phyloP scores from a whole-genome alignment of 2,113 vertebrate species.

The Thomomys bottae region DNA sequence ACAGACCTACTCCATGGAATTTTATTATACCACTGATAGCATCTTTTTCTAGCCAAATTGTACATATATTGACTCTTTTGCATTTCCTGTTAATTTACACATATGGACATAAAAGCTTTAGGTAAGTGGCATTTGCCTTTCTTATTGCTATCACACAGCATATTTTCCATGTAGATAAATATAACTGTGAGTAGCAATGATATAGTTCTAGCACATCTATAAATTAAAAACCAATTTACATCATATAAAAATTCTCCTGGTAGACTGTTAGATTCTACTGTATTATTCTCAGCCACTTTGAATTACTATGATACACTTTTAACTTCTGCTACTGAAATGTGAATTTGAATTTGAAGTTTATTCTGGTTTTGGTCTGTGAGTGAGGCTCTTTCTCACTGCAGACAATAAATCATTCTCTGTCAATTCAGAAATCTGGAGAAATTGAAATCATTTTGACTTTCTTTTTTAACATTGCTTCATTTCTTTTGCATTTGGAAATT shows the following conservation, averaged over 20 bases:
- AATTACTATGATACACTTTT: neutral
- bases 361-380: neutral
- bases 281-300: constrained; percentile 13
- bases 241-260: neutral
- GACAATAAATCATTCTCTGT: constrained; percentile 51
- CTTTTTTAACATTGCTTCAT: constrained; percentile 50
- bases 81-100: constrained; percentile 42
- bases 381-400: neutral
- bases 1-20: neutral
- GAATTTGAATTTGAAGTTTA: constrained; percentile 29
- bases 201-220: constrained; percentile 26
- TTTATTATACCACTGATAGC: neutral
- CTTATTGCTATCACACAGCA: neutral
- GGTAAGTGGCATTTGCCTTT: constrained; percentile 18
- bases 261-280: neutral
- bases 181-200: neutral
- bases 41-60: neutral
- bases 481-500: constrained; percentile 66
- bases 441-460: constrained; percentile 57
- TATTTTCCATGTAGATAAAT: neutral
- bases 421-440: constrained; percentile 61
- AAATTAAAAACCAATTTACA: neutral
- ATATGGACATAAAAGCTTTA: constrained; percentile 32
- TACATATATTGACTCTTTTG: constrained; percentile 8
- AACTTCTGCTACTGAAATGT: neutral